Conservation (phyloP, 2,797 vertebrate species). For the Periophthalmus magnuspinnatus region DNA sequence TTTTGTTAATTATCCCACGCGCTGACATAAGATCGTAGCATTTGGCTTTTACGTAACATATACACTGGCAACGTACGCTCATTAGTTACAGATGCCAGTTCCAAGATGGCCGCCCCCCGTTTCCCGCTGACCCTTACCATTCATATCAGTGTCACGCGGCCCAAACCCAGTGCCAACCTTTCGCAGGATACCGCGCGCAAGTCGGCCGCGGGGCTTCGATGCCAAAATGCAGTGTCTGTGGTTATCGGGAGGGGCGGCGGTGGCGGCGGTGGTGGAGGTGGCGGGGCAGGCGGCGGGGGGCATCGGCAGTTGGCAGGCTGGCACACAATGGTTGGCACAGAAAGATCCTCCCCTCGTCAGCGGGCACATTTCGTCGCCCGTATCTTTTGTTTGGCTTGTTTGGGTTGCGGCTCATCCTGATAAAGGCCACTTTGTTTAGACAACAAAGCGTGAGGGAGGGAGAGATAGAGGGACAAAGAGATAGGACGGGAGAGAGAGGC, state of each 20-base stretch:
- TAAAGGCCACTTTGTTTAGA: slow-evolving; percentile 81
- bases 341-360: slow-evolving; percentile 67
- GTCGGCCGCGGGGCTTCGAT: slow-evolving; percentile 27
- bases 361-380: slow-evolving; percentile 70
- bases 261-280: no score
- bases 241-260: slow-evolving; percentile 14
- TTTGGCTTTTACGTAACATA: no score
- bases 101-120: slow-evolving; percentile 52
- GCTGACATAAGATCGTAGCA: not conserved
- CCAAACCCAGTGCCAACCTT: slow-evolving; percentile 59
- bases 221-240: slow-evolving; percentile 45
- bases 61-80: not conserved
- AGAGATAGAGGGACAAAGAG: slow-evolving; percentile 61
- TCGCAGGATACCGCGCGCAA: slow-evolving; percentile 40
- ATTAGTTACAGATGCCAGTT: not conserved
- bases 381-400: slow-evolving; percentile 78
- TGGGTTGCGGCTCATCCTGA: slow-evolving; percentile 76
- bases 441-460: slow-evolving; percentile 73
- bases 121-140: slow-evolving; percentile 22
- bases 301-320: slow-evolving; percentile 69
- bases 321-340: slow-evolving; percentile 72
- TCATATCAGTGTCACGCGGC: slow-evolving; percentile 31
- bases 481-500: slow-evolving; percentile 39
- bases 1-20: not conserved
- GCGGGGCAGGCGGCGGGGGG: slow-evolving; percentile 40